Evolutionary conservation across 2,888 invertebrate genomes (phyloP).

Genomic region (Andrena bucephala): DNA sequence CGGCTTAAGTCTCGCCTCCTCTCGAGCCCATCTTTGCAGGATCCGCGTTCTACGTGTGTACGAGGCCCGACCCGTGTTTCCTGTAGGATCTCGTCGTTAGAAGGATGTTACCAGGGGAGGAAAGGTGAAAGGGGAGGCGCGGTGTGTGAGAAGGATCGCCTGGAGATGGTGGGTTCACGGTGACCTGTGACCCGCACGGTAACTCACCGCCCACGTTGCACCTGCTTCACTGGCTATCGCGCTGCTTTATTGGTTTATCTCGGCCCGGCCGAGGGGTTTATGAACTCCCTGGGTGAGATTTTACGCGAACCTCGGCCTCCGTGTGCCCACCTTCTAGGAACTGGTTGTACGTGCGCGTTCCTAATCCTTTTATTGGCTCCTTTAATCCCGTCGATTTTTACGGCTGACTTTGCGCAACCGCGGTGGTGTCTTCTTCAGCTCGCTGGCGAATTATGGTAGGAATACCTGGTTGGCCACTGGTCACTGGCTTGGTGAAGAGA

Average conservation of each 20-base stretch:
- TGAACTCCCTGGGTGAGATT: constrained; percentile 71
- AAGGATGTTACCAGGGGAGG: constrained; percentile 52
- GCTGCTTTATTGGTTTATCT: constrained; percentile 82
- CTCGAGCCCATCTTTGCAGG: constrained; percentile 33
- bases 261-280: constrained; percentile 72
- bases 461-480: not conserved
- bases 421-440: not conserved
- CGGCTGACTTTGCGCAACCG: constrained; percentile 9
- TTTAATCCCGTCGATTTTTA: constrained; percentile 32
- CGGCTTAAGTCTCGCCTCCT: not conserved
- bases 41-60: constrained; percentile 2
- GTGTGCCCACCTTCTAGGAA: constrained; percentile 57
- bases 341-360: constrained; percentile 56
- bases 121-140: constrained; percentile 54
- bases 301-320: constrained; percentile 75
- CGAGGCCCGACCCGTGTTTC: constrained; percentile 33
- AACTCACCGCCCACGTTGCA: constrained; percentile 83
- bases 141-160: constrained; percentile 76
- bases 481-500: not conserved
- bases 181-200: constrained; percentile 80
- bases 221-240: constrained; percentile 79
- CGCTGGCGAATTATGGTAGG: constrained; percentile 6
- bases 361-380: constrained; percentile 53
- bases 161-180: constrained; percentile 72
- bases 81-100: constrained; percentile 65